Evolutionary conservation across 2,797 vertebrate species (phyloP).

Genomic region (Cryptoblepharus egeriae): DNA sequence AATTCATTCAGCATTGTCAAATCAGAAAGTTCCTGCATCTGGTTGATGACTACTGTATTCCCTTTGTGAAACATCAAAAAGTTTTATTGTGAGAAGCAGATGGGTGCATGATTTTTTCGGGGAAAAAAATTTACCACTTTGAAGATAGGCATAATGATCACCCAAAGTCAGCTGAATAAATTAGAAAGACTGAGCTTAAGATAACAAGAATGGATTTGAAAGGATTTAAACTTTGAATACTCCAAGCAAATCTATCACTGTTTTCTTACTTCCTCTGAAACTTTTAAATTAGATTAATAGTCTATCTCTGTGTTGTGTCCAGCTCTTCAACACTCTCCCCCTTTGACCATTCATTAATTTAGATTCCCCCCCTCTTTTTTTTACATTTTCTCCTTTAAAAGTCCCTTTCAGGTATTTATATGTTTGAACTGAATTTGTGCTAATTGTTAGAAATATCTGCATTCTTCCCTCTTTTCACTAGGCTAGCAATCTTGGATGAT

Average conservation of each 20-base stretch:
- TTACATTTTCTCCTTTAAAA: constrained; percentile 30
- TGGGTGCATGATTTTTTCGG: constrained; percentile 32
- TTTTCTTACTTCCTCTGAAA: constrained; percentile 58
- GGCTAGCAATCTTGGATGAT: constrained; percentile 44
- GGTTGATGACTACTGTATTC: constrained; percentile 13
- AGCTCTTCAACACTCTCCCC: constrained; percentile 49
- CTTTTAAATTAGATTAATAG: constrained; percentile 68
- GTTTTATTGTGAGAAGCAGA: constrained; percentile 36
- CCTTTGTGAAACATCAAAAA: neutral
- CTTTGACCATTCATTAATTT: constrained; percentile 63
- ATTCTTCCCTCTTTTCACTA: constrained; percentile 39
- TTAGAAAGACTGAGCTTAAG: constrained; percentile 49
- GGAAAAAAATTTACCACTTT: constrained; percentile 24
- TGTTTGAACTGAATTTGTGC: constrained; percentile 47
- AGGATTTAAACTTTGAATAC: constrained; percentile 53
- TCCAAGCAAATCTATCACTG: constrained; percentile 64
- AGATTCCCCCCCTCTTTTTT: constrained; percentile 44
- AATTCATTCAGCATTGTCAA: constrained; percentile 17
- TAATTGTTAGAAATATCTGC: constrained; percentile 57
- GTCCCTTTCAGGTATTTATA: constrained; percentile 11
- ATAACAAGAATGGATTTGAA: constrained; percentile 53
- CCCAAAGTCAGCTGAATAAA: constrained; percentile 45
- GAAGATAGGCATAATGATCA: constrained; percentile 48
- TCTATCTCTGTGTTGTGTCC: constrained; percentile 57
- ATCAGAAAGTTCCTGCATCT: neutral